Evolutionary conservation across 30 jellyfish, hydroid and myxozoan genomes (phyloP), one percentile per base, ranked within the genome.

Genomic region (Turritopsis rubra): DNA sequence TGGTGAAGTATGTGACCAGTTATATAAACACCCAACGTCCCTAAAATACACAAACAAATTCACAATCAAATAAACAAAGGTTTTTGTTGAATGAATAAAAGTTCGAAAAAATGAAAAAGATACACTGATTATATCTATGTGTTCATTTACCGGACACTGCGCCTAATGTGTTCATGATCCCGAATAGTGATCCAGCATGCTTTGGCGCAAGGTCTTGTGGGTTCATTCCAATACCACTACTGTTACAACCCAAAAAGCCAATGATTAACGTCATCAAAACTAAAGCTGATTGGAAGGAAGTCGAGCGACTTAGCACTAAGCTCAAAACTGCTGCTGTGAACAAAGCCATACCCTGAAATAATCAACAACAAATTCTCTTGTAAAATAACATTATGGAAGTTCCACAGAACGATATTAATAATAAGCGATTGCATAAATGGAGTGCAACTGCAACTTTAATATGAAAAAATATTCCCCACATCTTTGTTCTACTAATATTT

Each of bases 151-250:
- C 98, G 16, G 98, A 82, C n/a, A 88, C 79, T 68, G 98, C 98
- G 4, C 96, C 98, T 70, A 86, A 77, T 21, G 95, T 88, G 79
- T 93, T 93, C 91, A 88, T 85, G 28, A 93, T 86, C 5, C 98
- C 98, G 83, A 83, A 88, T 52, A 93, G 74, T 28, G 96, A 91
- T 1, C 98, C 98, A 7, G 98, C 98, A 79, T 83, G 88, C 29
- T 85, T 82, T 54, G 98, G 98, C 21, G 98, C 98, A 29, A 93
- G 85, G 71, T 93, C 98, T 86, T 93, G 98, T 28, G 98, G 81
- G 71, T 93, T 93, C 81, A 88, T 96, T 26, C 86, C 91, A 1
- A 95, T 91, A 16, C 98, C 98, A 25, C 91, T 81, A 75, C 93
- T 93, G 25, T 89, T 52, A 81, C 85, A 85, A 66, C 97, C 91